A percentile compares a stretch with the other conserved stretches of the same genome.
phyloP scores from a whole-genome alignment of 1,140 invertebrate genomes.

The Hyles euphorbiae region DNA sequence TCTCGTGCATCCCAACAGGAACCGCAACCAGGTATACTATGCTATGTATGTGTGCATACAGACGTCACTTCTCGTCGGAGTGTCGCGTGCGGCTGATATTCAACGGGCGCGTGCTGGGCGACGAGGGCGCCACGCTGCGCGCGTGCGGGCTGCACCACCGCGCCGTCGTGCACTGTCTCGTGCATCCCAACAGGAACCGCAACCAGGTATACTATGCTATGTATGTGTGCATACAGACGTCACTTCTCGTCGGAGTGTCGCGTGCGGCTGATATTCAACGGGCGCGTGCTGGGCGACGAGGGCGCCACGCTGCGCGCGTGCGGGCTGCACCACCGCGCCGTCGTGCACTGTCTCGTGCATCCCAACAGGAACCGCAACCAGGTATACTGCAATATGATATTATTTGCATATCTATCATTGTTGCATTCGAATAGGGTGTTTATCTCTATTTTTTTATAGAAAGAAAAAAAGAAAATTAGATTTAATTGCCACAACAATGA shows the following conservation, averaged over 20 bases:
- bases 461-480: too few relatives aligned
- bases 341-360: slow-evolving; percentile 91
- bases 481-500: too few relatives aligned
- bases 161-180: slow-evolving; percentile 91
- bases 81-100: slow-evolving; percentile 90
- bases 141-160: slow-evolving; percentile 89
- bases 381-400: too few relatives aligned
- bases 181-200: slow-evolving; percentile 71
- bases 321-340: slow-evolving; percentile 90
- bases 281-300: slow-evolving; percentile 87
- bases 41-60: too few relatives aligned
- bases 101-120: slow-evolving; percentile 88
- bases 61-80: slow-evolving; percentile 85
- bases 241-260: slow-evolving; percentile 88
- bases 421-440: too few relatives aligned
- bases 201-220: slow-evolving; percentile 18
- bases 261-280: slow-evolving; percentile 91
- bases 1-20: slow-evolving; percentile 78
- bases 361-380: slow-evolving; percentile 29
- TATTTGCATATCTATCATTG: too few relatives aligned
- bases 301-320: slow-evolving; percentile 84
- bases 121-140: slow-evolving; percentile 85
- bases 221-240: too few relatives aligned
- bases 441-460: too few relatives aligned
- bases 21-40: slow-evolving; percentile 19